A percentile compares a stretch with the other conserved stretches of the same genome.
Evolutionary conservation across 2,888 invertebrate genomes (phyloP).

Genomic region (Synergus umbraculus): DNA sequence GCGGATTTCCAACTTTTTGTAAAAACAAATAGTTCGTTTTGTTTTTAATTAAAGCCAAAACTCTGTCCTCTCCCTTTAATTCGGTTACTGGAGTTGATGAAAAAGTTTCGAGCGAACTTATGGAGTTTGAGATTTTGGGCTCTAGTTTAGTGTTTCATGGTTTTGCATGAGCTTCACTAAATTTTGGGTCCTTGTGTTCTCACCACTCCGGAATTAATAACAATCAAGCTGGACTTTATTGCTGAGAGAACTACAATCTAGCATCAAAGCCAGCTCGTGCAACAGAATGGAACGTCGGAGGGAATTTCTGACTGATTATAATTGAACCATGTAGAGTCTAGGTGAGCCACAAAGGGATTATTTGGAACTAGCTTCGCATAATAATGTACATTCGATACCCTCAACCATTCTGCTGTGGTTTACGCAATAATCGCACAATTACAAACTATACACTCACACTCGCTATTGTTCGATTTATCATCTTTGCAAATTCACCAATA

Average conservation of each 20-base stretch:
- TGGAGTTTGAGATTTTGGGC: neutral
- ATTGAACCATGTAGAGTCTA: conserved; percentile 32
- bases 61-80: neutral
- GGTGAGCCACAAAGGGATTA: conserved; percentile 40
- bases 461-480: conserved; percentile 3
- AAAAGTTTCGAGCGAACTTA: too few species aligned
- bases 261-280: conserved; percentile 28
- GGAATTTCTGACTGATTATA: conserved; percentile 38
- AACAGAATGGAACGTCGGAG: conserved; percentile 30
- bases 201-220: neutral
- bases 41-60: neutral
- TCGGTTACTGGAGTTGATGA: too few species aligned
- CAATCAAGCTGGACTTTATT: conserved; percentile 21
- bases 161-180: neutral
- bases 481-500: conserved; percentile 10
- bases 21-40: conserved; percentile 7
- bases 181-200: neutral
- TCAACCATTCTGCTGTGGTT: conserved; percentile 2
- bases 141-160: too few species aligned
- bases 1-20: neutral
- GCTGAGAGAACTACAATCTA: conserved; percentile 13
- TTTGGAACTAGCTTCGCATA: conserved; percentile 33
- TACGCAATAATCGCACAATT: conserved; percentile 34
- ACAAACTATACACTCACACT: conserved; percentile 1
- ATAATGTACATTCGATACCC: conserved; percentile 38